Base-by-base conservation (phyloP, 2,888 invertebrate genomes). In the Caenorhabditis zanzibari region DNA sequence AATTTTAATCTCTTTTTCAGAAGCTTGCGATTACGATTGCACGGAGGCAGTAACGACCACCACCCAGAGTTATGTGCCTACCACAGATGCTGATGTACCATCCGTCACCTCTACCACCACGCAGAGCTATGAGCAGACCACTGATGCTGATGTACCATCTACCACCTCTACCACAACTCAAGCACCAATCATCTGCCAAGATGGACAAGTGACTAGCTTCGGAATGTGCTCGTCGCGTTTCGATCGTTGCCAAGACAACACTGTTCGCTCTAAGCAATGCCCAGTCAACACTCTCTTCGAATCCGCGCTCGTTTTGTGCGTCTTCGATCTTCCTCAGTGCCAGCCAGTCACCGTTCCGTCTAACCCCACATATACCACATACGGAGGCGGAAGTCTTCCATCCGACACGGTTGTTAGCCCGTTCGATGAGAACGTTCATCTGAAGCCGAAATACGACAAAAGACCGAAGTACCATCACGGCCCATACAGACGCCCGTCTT, bases 201-300 rank as follows among this genome's bases (percentile, higher is more conserved):
- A 86, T 9, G 84, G 80, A 38, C 69, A 82, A 24, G 73, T 82
- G 2, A 63, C 74, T 3, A 63, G 74, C 16, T 77, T 83, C 28
- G 86, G 85, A 35, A 69, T 61, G 7, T 86, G 86, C 58, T 81
- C 86, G 14, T 75, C 86, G 1, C 72, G 81, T 41, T 86, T 86
- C 66, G 58, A 41, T 12, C 71, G 83, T 22, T 84, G 84, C 16
- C 81, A 76, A 28, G 59, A 73, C 56, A 84, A 84, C 54, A 16
- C 61, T 0, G 56, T 84, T 12, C 41, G 58, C 12, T 61, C 77
- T 0, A 76, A 81, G 26, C 81, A 85, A 49, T 88, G 88, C 54
- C 88, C 88, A 16, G 83, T 75, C n/a, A 72, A 80, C 49, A 85
- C 88, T 4, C 69, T 88, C 6, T 88, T 87, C 66, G 87, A 88